A percentile compares a stretch with the other conserved stretches of the same genome.
phyloP scores from a whole-genome alignment of 2,888 invertebrate species.

The Bursaphelenchus okinawaensis region DNA sequence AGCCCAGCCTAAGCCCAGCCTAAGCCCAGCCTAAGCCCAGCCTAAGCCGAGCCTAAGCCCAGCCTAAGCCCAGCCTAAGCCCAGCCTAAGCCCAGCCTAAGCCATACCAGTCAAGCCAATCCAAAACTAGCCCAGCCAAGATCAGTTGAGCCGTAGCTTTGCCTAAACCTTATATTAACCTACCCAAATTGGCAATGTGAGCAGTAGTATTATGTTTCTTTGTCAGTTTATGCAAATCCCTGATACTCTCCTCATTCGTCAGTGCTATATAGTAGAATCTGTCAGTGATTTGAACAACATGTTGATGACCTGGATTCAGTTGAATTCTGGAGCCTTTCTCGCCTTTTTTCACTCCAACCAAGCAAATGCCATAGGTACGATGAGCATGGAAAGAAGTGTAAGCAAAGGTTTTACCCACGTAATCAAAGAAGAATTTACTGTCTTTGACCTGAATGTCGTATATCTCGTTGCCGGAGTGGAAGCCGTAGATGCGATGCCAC shows the following conservation, averaged over 20 bases:
- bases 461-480: conserved; percentile 97
- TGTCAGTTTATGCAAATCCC: conserved; percentile 38
- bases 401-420: conserved; percentile 97
- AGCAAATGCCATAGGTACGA: conserved; percentile 91
- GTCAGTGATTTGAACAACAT: conserved; percentile 92
- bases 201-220: conserved; percentile 23
- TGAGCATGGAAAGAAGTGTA: conserved; percentile 98
- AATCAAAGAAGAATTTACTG: conserved; percentile 87
- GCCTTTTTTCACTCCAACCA: conserved; percentile 87
- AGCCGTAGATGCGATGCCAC: conserved; percentile 96
- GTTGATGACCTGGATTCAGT: conserved; percentile 78
- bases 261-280: conserved; percentile 46
- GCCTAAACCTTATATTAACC: background rate
- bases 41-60: too few species aligned
- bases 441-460: conserved; percentile 72
- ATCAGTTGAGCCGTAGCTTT: background rate
- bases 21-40: too few species aligned
- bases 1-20: too few species aligned
- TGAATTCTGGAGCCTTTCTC: conserved; percentile 71
- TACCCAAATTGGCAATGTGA: conserved; percentile 18
- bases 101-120: too few species aligned
- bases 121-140: too few species aligned
- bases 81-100: too few species aligned
- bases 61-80: too few species aligned
- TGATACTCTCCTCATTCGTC: conserved; percentile 50